A percentile compares a stretch with the other conserved stretches of the same genome.
These are phyloP conservation scores for Eupithecia inturbata DNA, from an alignment of 2,888 invertebrate genomes.

Conservation along the genomic window DNA sequence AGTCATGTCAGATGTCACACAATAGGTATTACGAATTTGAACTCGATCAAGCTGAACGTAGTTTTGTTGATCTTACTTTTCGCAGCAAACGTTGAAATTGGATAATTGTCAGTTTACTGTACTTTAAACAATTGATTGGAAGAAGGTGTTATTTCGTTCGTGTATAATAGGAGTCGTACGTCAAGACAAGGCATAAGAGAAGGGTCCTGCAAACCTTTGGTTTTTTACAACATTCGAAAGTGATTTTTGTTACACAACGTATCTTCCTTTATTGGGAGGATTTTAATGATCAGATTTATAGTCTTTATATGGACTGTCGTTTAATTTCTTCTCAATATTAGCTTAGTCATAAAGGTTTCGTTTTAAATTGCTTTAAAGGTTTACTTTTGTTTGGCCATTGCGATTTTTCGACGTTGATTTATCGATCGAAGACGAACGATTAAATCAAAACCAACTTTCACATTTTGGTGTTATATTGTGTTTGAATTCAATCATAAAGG, in stretches of 20 bases:
- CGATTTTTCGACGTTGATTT: conserved; percentile 15
- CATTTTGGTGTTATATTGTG: background rate
- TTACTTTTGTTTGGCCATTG: conserved; percentile 12
- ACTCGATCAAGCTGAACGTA: too few relatives aligned
- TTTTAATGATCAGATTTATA: conserved; percentile 61
- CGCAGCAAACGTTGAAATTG: too few relatives aligned
- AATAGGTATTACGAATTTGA: too few relatives aligned
- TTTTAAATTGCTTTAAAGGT: conserved; percentile 34
- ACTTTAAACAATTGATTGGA: background rate
- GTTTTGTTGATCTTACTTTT: too few relatives aligned
- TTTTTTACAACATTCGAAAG: conserved; percentile 78
- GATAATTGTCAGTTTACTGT: too few relatives aligned
- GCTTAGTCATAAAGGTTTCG: conserved; percentile 41
- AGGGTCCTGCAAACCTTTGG: conserved; percentile 56
- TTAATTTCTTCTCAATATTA: conserved; percentile 43
- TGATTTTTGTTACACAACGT: conserved; percentile 69
- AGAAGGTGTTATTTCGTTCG: background rate
- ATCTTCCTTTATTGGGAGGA: conserved; percentile 59
- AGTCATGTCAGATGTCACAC: too few relatives aligned
- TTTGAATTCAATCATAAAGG: conserved; percentile 9
- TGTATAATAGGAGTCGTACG: background rate
- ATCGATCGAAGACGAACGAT: conserved; percentile 21
- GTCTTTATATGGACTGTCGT: conserved; percentile 47
- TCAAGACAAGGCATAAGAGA: conserved; percentile 49
- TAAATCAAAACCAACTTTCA: conserved; percentile 28